phyloP scores from a whole-genome alignment of 2,113 vertebrate genomes.

The Gobiocypris rarus region DNA sequence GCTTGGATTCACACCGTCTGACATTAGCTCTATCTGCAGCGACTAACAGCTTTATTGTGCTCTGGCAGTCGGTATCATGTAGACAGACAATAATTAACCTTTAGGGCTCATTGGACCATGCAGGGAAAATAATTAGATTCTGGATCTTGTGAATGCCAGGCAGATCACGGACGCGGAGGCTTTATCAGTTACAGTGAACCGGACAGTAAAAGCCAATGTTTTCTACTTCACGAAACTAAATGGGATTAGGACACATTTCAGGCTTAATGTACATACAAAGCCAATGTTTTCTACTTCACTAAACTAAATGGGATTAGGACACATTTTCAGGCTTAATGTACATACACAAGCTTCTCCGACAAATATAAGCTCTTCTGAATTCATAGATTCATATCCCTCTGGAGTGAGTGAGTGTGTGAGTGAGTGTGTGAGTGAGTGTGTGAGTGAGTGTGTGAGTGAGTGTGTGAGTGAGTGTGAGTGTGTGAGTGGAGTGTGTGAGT shows the following conservation, averaged over 20 bases:
- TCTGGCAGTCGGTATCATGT: slow-evolving; percentile 66
- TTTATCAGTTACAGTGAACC: slow-evolving; percentile 54
- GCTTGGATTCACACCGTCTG: not conserved
- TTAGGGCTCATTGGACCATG: slow-evolving; percentile 71
- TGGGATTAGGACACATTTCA: not conserved
- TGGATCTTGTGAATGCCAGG: slow-evolving; percentile 38
- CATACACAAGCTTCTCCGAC: no score
- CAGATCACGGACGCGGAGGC: slow-evolving; percentile 33
- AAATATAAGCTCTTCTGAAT: not conserved
- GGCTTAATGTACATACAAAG: not conserved
- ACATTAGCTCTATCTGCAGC: slow-evolving; percentile 4
- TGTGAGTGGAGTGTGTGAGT: no score
- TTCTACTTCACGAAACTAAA: slow-evolving; percentile 29
- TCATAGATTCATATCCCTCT: not conserved
- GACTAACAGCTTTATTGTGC: slow-evolving; percentile 66
- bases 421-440: no score
- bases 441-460: no score
- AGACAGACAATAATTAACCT: slow-evolving; percentile 78
- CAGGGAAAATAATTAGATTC: slow-evolving; percentile 76
- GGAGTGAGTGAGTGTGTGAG: no score
- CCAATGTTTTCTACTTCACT: no score
- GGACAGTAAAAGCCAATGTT: slow-evolving; percentile 36
- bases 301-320: no score
- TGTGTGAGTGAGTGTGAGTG: no score
- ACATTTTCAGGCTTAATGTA: no score